Base-by-base conservation (phyloP, 2,113 vertebrate species). In the Phyllostomus hastatus region DNA sequence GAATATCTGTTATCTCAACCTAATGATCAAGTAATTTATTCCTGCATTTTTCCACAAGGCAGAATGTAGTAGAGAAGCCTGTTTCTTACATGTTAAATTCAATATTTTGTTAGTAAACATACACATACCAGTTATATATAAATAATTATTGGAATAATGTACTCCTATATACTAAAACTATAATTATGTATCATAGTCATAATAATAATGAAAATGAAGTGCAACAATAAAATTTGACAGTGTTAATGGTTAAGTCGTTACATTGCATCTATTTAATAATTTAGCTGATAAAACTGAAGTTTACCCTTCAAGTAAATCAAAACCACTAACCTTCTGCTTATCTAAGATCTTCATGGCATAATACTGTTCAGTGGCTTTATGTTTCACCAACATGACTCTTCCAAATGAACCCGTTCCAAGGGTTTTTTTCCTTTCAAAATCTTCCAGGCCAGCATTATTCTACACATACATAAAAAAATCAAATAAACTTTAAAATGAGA, bases 341-440 rank as follows among this genome's bases (percentile, higher is more conserved):
- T 99, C 99, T 98, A 99, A 98, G 98, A 99, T 99, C 99, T 99
- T 99, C 99, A 99, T 99, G 97, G 99, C 99, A 75, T 99, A 99
- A 99, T 99, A 99, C 98, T 99, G 99, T 96, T 99, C 99, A 87
- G 99, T 99, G 98, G 98, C 98, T 99, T 99, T 99, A 98, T 99
- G 99, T 97, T 99, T 99, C 98, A 99, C 99, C 94, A 99, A 98
- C 99, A 99, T 99, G 90, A 99, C 99, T 98, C 99, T 99, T 91
- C 99, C 99, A 48, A 99, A 99, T 48, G 99, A 99, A 93, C 99
- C 99, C 16, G 99, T 99, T 97, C 99, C 99, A 95, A 99, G 99
- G 78, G 99, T 99, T 98, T 99, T 99, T 98, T 99, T 99, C 98
- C 99, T 99, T 88, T 99, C 99, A 97, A 99, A 99, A 98, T 99